phyloP scores from a whole-genome alignment of 2,797 vertebrate species.

The Schizopygopsis pylzovi region DNA sequence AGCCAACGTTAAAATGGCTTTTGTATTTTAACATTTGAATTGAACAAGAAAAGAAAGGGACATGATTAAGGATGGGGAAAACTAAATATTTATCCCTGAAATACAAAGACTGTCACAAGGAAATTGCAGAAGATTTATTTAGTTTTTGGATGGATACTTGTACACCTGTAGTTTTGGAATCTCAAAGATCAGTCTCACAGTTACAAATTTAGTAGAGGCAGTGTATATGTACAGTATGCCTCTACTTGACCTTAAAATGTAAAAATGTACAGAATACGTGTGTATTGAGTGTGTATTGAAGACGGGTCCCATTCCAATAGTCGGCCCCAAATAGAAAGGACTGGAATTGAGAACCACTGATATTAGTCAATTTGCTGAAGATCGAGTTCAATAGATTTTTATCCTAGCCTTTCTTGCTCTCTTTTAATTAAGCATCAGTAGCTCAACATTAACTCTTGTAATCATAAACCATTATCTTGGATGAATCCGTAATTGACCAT shows the following conservation, averaged over 20 bases:
- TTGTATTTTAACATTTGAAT: background rate
- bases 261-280: background rate
- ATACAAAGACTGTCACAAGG: background rate
- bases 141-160: background rate
- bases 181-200: background rate
- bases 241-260: background rate
- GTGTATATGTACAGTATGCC: background rate
- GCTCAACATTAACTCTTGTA: conserved; percentile 12
- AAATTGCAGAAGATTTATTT: background rate
- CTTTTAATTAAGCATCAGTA: conserved; percentile 15
- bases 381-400: conserved; percentile 1
- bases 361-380: background rate
- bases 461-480: conserved; percentile 25
- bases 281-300: background rate
- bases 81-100: background rate
- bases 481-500: conserved; percentile 17
- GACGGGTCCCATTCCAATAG: background rate
- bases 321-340: background rate
- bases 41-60: background rate
- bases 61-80: background rate
- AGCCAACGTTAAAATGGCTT: background rate
- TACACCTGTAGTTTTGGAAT: background rate
- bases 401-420: background rate
- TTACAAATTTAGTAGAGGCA: background rate
- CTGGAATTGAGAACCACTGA: too few relatives aligned